Evolutionary conservation across 2,797 vertebrate genomes (phyloP).

Genomic region (Megalops cyprinoides): DNA sequence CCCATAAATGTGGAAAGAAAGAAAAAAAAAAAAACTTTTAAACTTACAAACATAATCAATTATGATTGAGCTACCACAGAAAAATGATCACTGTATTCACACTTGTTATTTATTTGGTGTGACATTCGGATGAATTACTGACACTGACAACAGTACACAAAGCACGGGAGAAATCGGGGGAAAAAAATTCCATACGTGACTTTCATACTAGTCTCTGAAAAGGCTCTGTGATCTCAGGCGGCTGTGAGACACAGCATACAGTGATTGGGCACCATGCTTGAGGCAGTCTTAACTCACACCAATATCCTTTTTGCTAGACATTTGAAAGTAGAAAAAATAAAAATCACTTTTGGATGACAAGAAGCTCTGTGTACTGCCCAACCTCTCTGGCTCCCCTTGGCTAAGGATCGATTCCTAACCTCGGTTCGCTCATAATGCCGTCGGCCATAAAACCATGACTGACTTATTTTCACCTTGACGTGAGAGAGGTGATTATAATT

Average conservation of each 20-base stretch:
- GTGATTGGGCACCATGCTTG: neutral
- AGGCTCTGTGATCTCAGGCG: neutral
- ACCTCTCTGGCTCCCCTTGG: neutral
- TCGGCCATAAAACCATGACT: constrained; percentile 27
- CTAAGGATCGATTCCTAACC: neutral
- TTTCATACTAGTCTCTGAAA: neutral
- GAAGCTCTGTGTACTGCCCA: neutral
- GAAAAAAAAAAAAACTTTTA: neutral
- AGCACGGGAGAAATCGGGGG: neutral
- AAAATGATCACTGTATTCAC: neutral
- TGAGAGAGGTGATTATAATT: constrained; percentile 24
- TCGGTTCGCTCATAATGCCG: constrained; percentile 31
- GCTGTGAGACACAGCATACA: neutral
- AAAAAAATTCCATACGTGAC: too few relatives aligned
- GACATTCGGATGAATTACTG: neutral
- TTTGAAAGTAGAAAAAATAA: too few relatives aligned
- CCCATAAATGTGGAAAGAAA: neutral
- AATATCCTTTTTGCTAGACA: neutral
- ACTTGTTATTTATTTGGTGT: neutral
- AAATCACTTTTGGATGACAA: constrained; percentile 3
- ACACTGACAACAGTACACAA: neutral
- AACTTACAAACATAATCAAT: neutral
- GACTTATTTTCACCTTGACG: constrained; percentile 22
- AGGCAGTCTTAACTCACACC: neutral
- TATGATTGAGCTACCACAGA: neutral